Evolutionary conservation across 2,797 vertebrate species (phyloP), one percentile per base, ranked within the genome.

Genomic region (Tapirus indicus): DNA sequence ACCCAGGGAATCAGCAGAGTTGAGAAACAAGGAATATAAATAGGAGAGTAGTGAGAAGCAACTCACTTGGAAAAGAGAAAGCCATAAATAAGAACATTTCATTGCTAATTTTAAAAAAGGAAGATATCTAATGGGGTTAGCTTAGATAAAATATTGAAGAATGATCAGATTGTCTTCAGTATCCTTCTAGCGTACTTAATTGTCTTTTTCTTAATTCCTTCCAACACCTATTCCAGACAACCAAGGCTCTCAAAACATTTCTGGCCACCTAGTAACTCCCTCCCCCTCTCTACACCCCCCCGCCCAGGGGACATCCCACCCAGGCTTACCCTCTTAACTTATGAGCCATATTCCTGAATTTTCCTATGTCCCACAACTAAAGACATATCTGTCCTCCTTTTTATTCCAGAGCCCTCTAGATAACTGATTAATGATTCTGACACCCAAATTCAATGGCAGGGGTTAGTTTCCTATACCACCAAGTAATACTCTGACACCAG

Each of bases 231-330:
- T 35, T 96, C 13, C 52, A 95, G 20, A 27, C 2, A 60, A 47
- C 10, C 49, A 58, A 54, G 1, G 4, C 20, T 52, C 5, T 74
- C 16, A 41, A 62, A 38, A 56, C 23, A 85, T 58, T 89, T 41
- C 35, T 85, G 44, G 62, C 23, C 18, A 6, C 27, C 6, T 77
- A 62, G 23, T 54, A 47, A 18, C 11, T 77, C 14, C 27, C 7
- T 72, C 20, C 44, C 7, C 58, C 6, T 62, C 8, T 54, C 21
- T 20, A 25, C 11, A 8, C 20, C 29, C 10, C 3, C 0, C 3
- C 0, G 0, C 41, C 5, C 7, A 27, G 21, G 56, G 3, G 8
- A 17, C 38, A 38, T 25, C 11, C 12, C 20, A 54, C 12, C 9
- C 62, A 71, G 52, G 13, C 7, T 54, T 62, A 66, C 56, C 12